A percentile compares a stretch with the other conserved stretches of the same genome.
Conservation (phyloP, 2,888 invertebrate genomes). For the Agonopterix subpropinquella region DNA sequence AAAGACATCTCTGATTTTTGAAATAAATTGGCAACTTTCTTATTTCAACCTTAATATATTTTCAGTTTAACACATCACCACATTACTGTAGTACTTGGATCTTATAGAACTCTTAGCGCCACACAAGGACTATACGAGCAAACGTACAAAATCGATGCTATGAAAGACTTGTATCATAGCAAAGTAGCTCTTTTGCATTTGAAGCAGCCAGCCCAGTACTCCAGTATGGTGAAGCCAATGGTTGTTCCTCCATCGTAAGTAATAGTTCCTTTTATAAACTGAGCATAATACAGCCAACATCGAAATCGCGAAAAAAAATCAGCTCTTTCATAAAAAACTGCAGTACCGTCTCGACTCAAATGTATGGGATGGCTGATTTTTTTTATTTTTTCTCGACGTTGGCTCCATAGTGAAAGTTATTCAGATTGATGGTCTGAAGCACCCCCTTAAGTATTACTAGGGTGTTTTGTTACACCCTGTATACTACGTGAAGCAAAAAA, state of each 20-base stretch:
- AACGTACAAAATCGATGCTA: slow-evolving; percentile 76
- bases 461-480: too few relatives aligned
- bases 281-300: too few relatives aligned
- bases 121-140: slow-evolving; percentile 82
- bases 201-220: slow-evolving; percentile 72
- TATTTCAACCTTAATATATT: slow-evolving; percentile 6
- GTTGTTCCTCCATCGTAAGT: slow-evolving; percentile 70
- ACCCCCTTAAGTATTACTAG: too few relatives aligned
- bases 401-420: too few relatives aligned
- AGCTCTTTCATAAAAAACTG: too few relatives aligned
- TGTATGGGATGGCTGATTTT: too few relatives aligned
- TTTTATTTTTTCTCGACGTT: too few relatives aligned
- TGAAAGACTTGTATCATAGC: slow-evolving; percentile 72
- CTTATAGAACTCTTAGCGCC: slow-evolving; percentile 74
- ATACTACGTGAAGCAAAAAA: too few relatives aligned
- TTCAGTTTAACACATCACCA: slow-evolving; percentile 77
- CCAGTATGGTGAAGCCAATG: slow-evolving; percentile 80
- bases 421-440: too few relatives aligned
- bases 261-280: background rate
- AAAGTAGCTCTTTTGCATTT: slow-evolving; percentile 80
- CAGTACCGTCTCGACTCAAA: too few relatives aligned
- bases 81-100: slow-evolving; percentile 80
- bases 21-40: background rate
- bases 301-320: too few relatives aligned
- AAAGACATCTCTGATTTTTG: too few relatives aligned